Base-by-base conservation (phyloP, 2,888 invertebrate species). In the Eueremaeus valkanovi region DNA sequence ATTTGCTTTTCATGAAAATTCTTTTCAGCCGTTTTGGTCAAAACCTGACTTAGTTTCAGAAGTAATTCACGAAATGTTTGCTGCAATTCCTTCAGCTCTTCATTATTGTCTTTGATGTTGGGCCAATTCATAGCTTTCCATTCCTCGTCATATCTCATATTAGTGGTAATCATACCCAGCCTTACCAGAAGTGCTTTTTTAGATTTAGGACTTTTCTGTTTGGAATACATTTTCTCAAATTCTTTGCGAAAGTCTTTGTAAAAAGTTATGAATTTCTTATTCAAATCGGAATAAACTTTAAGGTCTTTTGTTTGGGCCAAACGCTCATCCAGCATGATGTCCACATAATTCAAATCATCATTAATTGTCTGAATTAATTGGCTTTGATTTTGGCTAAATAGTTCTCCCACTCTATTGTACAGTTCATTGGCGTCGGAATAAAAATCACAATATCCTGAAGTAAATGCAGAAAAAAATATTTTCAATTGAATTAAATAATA, bases 171-270 rank as follows among this genome's bases (percentile, higher is more conserved):
- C 0, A 31, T 29, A 3, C 31, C 61, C 61, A 61, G 33, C 31
- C 61, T 61, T 31, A 61, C 29, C 13, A 61, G 33, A 33, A 61
- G n/a, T 21, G 61, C 61, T 61, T 61, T 61, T 31, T 31, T 61
- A 9, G 31, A 18, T 24, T n/a, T 33, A 0, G 29, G 29, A n/a
- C 31, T 31, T 1, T 31, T 61, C 31, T 33, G 61, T 33, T 61
- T 61, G 18, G 2, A 11, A 61, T 31, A 61, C 61, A 61, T 61
- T 61, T 61, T 61, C 61, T 61, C 61, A 29, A 61, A 61, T n/a
- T 61, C 33, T 24, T 13, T 33, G n/a, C 61, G 61, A 61, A 61
- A 61, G 18, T 61, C 33, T 33, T 61, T 61, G n/a, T 61, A 61
- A 61, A 61, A 61, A 3, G 11, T 24, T 24, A 55, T 55, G 27